Evolutionary conservation across 2,888 invertebrate species (phyloP), one percentile per base, ranked within the genome.

Genomic region (Acleris cristana): DNA sequence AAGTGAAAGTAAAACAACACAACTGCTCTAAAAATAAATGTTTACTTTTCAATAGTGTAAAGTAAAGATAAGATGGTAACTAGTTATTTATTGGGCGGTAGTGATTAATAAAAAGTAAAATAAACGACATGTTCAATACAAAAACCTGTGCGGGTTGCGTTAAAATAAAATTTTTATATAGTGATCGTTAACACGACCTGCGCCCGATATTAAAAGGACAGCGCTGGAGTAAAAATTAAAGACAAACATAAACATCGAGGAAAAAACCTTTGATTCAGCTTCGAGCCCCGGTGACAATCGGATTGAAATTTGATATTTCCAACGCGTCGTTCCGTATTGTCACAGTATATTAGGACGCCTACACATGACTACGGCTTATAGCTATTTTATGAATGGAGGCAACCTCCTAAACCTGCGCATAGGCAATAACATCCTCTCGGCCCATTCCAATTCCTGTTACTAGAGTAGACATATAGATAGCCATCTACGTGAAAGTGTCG

Each of bases 131-230:
- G 87, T 90, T 87, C 84, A 87, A 84, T 83, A 86, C 80, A 85
- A 84, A 87, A 85, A 85, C 80, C 79, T 80, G 82, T 75, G 79
- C 76, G 78, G 81, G 85, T 82, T 80, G 83, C 85, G 86, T 87
- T 87, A 84, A 90, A 90, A 92, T 91, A 92, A 91, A 90, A 88
- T 89, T 89, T 89, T 89, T 89, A 91, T 92, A 88, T 87, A 88
- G 86, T 84, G 91, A 85, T 89, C 92, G 90, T 92, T 92, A 92
- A 92, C 89, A 83, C 84, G 83, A 84, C 81, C 86, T 81, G 80
- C 81, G 84, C 84, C 82, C 87, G 82, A 90, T 90, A 90, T 91
- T 89, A 91, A 91, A 92, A 87, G 90, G 89, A 86, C 87, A 85
- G 80, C 86, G 86, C 79, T 83, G 84, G 82, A 88, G 90, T 89